phyloP scores from a whole-genome alignment of 2,888 invertebrate genomes.

The Barypeithes pellucidus region DNA sequence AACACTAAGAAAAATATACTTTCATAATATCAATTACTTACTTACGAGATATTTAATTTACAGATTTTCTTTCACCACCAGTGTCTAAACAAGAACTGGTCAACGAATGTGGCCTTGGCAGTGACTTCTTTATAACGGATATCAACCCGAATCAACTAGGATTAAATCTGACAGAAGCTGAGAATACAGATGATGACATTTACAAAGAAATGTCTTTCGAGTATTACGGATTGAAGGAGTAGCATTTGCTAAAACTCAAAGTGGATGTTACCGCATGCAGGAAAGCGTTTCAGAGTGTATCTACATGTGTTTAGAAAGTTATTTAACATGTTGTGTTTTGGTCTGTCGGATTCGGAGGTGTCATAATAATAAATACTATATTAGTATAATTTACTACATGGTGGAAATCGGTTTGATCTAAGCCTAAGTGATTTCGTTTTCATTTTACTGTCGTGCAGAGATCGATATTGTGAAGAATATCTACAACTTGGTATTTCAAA shows the following conservation, averaged over 20 bases:
- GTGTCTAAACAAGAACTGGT: slow-evolving; percentile 87
- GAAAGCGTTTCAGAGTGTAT: slow-evolving; percentile 9
- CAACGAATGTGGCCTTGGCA: slow-evolving; percentile 83
- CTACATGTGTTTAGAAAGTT: slow-evolving; percentile 15
- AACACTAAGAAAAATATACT: no score
- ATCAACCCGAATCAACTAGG: slow-evolving; percentile 72
- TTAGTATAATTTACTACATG: not conserved
- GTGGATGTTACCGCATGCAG: not conserved
- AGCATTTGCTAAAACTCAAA: slow-evolving; percentile 1
- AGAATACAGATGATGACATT: slow-evolving; percentile 71
- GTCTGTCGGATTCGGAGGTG: not conserved
- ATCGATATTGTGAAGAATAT: not conserved
- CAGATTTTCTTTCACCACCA: slow-evolving; percentile 75
- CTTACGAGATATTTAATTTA: slow-evolving; percentile 38
- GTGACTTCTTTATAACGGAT: slow-evolving; percentile 74
- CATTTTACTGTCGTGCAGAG: not conserved
- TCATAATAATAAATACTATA: not conserved
- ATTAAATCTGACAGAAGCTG: slow-evolving; percentile 72
- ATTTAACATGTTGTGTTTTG: slow-evolving; percentile 5
- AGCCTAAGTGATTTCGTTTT: not conserved
- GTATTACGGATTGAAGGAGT: slow-evolving; percentile 69
- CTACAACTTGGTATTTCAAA: not conserved
- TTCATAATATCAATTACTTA: no score
- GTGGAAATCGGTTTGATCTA: not conserved
- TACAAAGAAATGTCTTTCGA: slow-evolving; percentile 73